Percentiles rank a stretch among this genome's conserved stretches.
Conservation (phyloP, 2,888 invertebrate species). For the Acanthoscelides obtectus region DNA sequence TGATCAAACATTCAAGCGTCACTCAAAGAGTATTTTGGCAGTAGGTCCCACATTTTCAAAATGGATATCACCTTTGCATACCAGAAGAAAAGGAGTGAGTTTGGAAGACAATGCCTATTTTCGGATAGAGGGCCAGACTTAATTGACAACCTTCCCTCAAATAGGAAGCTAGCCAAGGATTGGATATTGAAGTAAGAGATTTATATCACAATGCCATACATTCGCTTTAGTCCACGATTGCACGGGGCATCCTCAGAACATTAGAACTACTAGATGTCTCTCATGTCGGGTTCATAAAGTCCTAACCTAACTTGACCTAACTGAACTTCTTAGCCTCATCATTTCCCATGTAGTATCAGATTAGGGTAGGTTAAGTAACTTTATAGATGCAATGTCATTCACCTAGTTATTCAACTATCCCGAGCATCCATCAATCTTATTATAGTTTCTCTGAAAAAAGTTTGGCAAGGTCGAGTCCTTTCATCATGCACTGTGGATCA, state of each 20-base stretch:
- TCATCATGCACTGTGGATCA: too few relatives aligned
- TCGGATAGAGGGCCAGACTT: conserved; percentile 63
- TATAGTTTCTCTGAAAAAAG: too few relatives aligned
- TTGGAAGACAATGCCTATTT: conserved; percentile 68
- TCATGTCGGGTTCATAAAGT: neutral
- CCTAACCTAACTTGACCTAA: too few relatives aligned
- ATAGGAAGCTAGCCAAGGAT: conserved; percentile 45
- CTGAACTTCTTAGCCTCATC: too few relatives aligned
- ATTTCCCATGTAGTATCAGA: too few relatives aligned
- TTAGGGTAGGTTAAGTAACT: too few relatives aligned
- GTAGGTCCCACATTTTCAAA: conserved; percentile 2
- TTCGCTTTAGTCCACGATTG: too few relatives aligned
- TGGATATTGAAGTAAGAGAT: conserved; percentile 25
- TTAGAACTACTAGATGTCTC: neutral
- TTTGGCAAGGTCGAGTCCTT: too few relatives aligned
- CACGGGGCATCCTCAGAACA: too few relatives aligned
- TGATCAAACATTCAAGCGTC: neutral
- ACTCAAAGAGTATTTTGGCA: neutral
- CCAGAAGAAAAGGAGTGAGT: conserved; percentile 64
- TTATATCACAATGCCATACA: neutral
- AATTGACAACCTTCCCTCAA: conserved; percentile 59
- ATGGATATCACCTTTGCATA: conserved; percentile 57
- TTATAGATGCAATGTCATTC: too few relatives aligned
- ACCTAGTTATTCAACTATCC: too few relatives aligned
- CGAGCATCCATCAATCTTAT: too few relatives aligned